Evolutionary conservation across 2,113 vertebrate genomes (phyloP), one percentile per base, ranked within the genome.

Genomic region (Pangasianodon hypophthalmus): DNA sequence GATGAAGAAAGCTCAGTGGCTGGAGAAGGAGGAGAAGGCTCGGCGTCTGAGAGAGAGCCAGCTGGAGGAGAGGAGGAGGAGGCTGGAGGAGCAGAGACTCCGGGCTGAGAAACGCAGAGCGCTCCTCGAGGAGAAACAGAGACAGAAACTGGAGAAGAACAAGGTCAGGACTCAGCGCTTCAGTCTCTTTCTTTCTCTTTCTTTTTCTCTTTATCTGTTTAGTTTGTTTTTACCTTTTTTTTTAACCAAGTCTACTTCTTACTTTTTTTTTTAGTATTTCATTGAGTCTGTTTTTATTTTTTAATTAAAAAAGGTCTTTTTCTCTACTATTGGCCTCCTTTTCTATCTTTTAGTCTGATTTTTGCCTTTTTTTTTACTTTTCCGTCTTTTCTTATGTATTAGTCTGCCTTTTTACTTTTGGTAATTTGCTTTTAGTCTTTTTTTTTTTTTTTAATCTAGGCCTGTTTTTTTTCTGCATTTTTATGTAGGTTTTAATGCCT

Each of bases 21-120:
- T 99, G 96, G 97, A 98, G 95, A 98, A 99, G 95, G 98, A 98
- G 93, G 98, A 98, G 92, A 98, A 97, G 88, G 98, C 98, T 9
- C 95, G 97, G 2, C 94, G 95, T 4, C 95, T 99, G 90, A 96
- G 98, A 85, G 98, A 99, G 93, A 97, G 96, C 90, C 98, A 98
- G 95, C 96, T 99, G 93, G 98, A 98, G 92, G 97, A 98, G 54
- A 97, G 98, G 52, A 93, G 97, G 79, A 96, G 95, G 93, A 96
- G 96, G 85, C 96, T 99, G 90, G 98, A 99, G 94, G 97, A 99
- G 91, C 98, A 99, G 95, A 92, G 98, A 88, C 95, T 99, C 88
- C 97, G 97, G 93, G 94, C 97, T 0, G 98, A 98, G 96, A 97
- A 97, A 86, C 97, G 98, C 11, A 92, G 98, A 0, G 95, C 96